Percentiles rank a stretch among this genome's conserved stretches.
phyloP scores from a whole-genome alignment of 2,888 invertebrate species.

The Lamellibrachia columna region DNA sequence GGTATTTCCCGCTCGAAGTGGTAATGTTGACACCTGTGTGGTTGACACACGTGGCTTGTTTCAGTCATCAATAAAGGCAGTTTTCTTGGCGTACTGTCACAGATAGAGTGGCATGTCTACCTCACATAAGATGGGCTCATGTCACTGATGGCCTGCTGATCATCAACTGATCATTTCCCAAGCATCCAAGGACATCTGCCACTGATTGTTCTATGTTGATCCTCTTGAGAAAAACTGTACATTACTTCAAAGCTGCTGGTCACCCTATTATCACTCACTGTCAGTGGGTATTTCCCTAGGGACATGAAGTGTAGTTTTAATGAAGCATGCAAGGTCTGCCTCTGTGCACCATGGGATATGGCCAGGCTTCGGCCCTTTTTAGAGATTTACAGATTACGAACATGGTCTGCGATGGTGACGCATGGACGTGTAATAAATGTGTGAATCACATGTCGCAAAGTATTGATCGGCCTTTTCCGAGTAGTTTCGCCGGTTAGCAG shows the following conservation, averaged over 20 bases:
- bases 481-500: neutral
- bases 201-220: neutral
- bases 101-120: neutral
- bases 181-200: neutral
- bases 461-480: neutral
- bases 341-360: neutral
- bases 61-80: too few relatives aligned
- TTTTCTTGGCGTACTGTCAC: too few relatives aligned
- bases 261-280: constrained; percentile 16
- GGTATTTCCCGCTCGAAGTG: too few relatives aligned
- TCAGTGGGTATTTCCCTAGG: neutral
- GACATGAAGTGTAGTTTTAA: neutral
- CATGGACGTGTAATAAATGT: neutral
- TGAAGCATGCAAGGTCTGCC: neutral
- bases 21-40: neutral
- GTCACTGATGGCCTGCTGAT: neutral
- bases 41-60: too few relatives aligned
- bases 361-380: neutral
- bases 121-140: neutral
- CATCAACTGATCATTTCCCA: neutral
- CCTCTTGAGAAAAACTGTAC: neutral
- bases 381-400: constrained; percentile 16
- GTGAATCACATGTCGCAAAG: neutral
- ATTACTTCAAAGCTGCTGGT: neutral
- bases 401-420: neutral